Conservation (phyloP, 2,797 vertebrate species). For the Mus spretus region DNA sequence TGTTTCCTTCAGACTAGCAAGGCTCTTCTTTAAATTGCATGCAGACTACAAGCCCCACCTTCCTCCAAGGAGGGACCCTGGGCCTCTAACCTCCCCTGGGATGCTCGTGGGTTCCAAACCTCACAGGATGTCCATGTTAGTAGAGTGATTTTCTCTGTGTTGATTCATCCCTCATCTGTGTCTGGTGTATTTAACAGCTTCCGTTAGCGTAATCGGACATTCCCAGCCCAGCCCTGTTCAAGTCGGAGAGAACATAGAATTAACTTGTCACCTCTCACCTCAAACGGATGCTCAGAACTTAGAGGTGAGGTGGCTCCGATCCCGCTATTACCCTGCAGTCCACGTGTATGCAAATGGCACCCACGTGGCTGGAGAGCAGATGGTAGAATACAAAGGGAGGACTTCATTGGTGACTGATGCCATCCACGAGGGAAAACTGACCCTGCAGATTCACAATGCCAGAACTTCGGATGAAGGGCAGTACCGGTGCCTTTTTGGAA, state of each 20-base stretch:
- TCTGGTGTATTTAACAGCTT: slow-evolving; percentile 65
- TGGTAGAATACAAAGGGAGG: slow-evolving; percentile 65
- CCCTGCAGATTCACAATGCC: slow-evolving; percentile 34
- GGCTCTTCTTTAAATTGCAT: neutral
- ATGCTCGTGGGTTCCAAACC: neutral
- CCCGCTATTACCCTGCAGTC: slow-evolving; percentile 54
- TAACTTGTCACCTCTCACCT: slow-evolving; percentile 75
- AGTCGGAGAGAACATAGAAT: slow-evolving; percentile 72
- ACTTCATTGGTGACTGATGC: slow-evolving; percentile 37
- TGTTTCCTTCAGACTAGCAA: neutral
- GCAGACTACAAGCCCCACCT: neutral
- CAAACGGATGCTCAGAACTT: slow-evolving; percentile 61
- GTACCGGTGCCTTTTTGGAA: slow-evolving; percentile 77
- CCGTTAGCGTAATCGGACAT: slow-evolving; percentile 67
- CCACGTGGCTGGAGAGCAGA: slow-evolving; percentile 49
- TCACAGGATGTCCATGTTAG: neutral
- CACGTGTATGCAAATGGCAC: slow-evolving; percentile 8
- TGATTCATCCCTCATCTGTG: slow-evolving; percentile 20
- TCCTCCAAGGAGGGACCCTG: neutral
- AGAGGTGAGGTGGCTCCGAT: slow-evolving; percentile 76
- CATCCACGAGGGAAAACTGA: slow-evolving; percentile 51
- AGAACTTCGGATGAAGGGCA: slow-evolving; percentile 67
- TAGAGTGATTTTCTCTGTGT: neutral
- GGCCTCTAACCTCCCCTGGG: neutral
- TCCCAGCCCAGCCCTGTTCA: slow-evolving; percentile 58